Conservation (phyloP, 1,140 invertebrate species). For the Drosophila equinoxialis region DNA sequence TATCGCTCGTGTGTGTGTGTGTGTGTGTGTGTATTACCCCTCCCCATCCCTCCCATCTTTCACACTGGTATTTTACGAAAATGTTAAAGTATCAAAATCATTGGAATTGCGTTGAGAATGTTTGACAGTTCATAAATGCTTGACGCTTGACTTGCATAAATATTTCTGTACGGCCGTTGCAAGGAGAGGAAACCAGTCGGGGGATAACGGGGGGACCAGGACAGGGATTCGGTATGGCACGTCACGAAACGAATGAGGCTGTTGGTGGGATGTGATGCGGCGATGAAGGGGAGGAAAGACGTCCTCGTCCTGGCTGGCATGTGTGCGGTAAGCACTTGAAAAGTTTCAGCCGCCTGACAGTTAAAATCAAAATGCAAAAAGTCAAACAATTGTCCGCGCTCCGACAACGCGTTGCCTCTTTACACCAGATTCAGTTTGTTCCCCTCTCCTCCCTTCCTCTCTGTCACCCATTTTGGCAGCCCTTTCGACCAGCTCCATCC, state of each 20-base stretch:
- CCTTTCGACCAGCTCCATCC: background rate
- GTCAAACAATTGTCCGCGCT: conserved; percentile 73
- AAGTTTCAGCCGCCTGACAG: conserved; percentile 59
- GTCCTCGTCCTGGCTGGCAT: background rate
- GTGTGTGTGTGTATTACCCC: conserved; percentile 28
- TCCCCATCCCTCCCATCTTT: background rate
- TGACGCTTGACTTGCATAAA: conserved; percentile 82
- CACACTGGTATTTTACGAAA: conserved; percentile 72
- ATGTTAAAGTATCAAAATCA: conserved; percentile 83
- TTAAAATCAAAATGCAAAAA: conserved; percentile 67
- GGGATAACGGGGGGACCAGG: no score
- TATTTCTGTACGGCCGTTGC: conserved; percentile 67
- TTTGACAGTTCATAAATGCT: conserved; percentile 83
- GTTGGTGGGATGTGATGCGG: no score
- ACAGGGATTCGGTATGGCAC: no score
- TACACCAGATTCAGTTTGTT: conserved; percentile 41
- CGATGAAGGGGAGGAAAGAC: no score
- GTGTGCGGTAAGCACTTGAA: conserved; percentile 63
- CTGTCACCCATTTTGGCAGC: background rate
- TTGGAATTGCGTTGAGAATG: conserved; percentile 82
- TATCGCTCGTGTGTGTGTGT: conserved; percentile 6
- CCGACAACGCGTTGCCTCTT: conserved; percentile 36
- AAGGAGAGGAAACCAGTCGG: background rate
- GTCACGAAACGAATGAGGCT: background rate
- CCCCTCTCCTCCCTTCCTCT: conserved; percentile 27